Percentiles rank a stretch among this genome's conserved stretches.
Conservation (phyloP, 2,888 invertebrate species). For the Drosophila kambysellisi region DNA sequence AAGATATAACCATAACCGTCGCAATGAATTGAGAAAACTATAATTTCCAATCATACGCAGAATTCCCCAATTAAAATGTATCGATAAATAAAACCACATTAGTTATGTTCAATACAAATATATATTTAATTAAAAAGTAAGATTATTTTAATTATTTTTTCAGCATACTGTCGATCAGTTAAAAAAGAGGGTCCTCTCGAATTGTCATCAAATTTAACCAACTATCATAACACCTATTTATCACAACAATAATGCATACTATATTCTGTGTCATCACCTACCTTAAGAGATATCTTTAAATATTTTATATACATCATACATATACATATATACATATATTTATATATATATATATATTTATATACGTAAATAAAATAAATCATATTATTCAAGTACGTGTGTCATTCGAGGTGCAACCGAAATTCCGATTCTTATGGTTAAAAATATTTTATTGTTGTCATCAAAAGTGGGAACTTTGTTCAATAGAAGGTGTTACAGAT, state of each 20-base stretch:
- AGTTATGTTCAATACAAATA: background rate
- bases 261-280: constrained; percentile 54
- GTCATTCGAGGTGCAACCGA: constrained; percentile 4
- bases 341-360: constrained; percentile 16
- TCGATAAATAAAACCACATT: constrained; percentile 10
- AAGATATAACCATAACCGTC: background rate
- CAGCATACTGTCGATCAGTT: constrained; percentile 48
- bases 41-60: background rate
- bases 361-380: constrained; percentile 23
- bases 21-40: background rate
- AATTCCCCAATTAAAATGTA: background rate
- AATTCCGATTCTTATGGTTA: background rate
- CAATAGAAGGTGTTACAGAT: constrained; percentile 6
- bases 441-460: background rate
- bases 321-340: constrained; percentile 5
- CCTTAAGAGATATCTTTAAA: constrained; percentile 32
- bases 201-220: constrained; percentile 36
- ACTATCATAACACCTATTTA: constrained; percentile 53
- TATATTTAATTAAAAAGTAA: constrained; percentile 8
- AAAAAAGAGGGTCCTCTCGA: constrained; percentile 47
- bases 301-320: constrained; percentile 22
- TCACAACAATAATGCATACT: constrained; percentile 45
- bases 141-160: constrained; percentile 14
- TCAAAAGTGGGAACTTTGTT: background rate
- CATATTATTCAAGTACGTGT: constrained; percentile 7